Conservation (phyloP, 2,797 vertebrate genomes). For the Anabas testudineus region DNA sequence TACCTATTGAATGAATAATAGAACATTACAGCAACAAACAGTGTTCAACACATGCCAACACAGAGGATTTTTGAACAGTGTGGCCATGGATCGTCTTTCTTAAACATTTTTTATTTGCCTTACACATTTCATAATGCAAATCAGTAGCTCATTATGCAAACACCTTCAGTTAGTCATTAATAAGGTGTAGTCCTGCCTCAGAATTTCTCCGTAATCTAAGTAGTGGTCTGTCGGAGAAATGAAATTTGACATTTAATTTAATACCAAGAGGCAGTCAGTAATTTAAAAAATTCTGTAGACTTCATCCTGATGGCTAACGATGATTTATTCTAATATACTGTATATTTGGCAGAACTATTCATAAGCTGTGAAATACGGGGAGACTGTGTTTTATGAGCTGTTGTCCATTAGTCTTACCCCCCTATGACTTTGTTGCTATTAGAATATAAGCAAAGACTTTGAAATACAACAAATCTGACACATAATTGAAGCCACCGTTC, state of each 20-base stretch:
- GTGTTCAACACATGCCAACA: background rate
- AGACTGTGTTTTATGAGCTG: too few relatives aligned
- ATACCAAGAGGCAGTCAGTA: background rate
- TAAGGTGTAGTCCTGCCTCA: background rate
- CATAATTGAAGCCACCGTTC: background rate
- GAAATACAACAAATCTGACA: constrained; percentile 4
- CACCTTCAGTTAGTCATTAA: background rate
- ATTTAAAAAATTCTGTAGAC: background rate
- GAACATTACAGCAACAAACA: constrained; percentile 28
- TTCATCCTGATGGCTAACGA: background rate
- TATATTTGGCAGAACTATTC: constrained; percentile 3
- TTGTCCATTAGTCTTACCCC: background rate
- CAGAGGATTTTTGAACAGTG: background rate
- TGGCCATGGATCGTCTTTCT: constrained; percentile 15
- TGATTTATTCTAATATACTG: background rate
- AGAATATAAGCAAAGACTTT: constrained; percentile 6
- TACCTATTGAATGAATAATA: constrained; percentile 21
- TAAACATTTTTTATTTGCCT: constrained; percentile 5
- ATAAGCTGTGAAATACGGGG: background rate
- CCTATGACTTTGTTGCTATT: constrained; percentile 1
- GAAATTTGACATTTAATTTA: constrained; percentile 4
- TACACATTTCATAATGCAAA: background rate
- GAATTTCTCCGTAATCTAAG: background rate
- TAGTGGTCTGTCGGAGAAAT: constrained; percentile 6
- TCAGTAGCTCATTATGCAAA: background rate